A percentile compares a stretch with the other conserved stretches of the same genome.
Evolutionary conservation across 2,113 vertebrate species (phyloP).

Genomic region (Phoxinus phoxinus): DNA sequence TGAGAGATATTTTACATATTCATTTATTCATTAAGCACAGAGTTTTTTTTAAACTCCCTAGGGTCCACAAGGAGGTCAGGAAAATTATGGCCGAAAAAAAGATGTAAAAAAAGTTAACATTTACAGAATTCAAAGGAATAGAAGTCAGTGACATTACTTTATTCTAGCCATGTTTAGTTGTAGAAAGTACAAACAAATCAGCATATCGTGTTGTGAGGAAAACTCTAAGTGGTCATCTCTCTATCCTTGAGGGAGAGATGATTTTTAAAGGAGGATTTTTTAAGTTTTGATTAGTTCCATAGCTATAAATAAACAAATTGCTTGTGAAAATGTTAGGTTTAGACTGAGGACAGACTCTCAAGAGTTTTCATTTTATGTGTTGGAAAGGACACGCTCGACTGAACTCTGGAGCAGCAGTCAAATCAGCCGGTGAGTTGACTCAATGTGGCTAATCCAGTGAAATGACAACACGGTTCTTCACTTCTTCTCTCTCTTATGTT

Average conservation of each 20-base stretch:
- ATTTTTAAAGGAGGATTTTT: background rate
- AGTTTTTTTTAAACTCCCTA: background rate
- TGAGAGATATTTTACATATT: constrained; percentile 15
- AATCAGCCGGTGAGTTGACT: constrained; percentile 76
- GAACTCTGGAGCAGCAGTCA: constrained; percentile 28
- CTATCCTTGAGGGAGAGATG: background rate
- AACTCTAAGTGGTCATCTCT: background rate
- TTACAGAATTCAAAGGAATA: background rate
- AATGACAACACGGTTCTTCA: constrained; percentile 69
- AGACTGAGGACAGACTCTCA: background rate
- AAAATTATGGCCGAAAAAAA: background rate
- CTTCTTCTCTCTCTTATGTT: constrained; percentile 25
- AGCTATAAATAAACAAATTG: background rate
- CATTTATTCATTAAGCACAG: background rate
- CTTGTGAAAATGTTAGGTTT: background rate
- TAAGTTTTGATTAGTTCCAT: background rate
- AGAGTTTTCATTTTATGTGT: background rate
- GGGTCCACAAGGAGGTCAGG: background rate
- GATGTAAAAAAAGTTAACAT: background rate
- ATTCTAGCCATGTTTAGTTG: background rate
- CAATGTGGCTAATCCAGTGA: constrained; percentile 65
- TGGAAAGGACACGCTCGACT: background rate
- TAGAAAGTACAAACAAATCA: background rate
- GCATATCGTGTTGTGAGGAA: background rate
- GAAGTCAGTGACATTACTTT: background rate